Conservation (phyloP, 2,113 vertebrate species). For the Eurypyga helias region DNA sequence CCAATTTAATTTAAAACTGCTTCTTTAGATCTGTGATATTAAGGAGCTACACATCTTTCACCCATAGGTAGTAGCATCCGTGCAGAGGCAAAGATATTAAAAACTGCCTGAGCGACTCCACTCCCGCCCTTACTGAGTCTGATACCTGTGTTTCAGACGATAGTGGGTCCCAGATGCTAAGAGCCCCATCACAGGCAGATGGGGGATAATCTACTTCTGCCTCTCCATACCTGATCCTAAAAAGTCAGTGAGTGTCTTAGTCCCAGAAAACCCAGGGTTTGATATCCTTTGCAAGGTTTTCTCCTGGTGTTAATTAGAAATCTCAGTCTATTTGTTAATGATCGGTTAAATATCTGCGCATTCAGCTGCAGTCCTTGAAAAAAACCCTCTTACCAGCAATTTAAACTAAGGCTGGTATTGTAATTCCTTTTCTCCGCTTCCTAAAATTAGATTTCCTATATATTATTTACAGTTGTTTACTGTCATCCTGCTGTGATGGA, state of each 20-base stretch:
- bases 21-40: not conserved
- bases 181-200: not conserved
- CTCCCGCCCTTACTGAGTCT: not conserved
- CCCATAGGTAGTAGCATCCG: accelerated
- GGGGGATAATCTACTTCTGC: not conserved
- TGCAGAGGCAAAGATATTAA: not conserved
- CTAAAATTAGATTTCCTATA: not conserved
- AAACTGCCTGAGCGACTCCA: not conserved
- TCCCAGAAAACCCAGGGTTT: not conserved
- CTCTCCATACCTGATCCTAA: not conserved
- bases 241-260: not conserved
- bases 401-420: not conserved
- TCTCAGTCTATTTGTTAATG: not conserved
- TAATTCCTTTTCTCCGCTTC: not conserved
- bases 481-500: not conserved
- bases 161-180: not conserved
- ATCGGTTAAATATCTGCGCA: not conserved
- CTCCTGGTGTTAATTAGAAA: not conserved
- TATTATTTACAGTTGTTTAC: not conserved
- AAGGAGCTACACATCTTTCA: not conserved
- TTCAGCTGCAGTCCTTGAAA: not conserved
- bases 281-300: not conserved
- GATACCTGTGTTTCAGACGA: not conserved
- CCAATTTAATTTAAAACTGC: not conserved
- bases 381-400: not conserved